Base-by-base conservation (phyloP, 1,140 invertebrate genomes). In the Calliphora vicina region DNA sequence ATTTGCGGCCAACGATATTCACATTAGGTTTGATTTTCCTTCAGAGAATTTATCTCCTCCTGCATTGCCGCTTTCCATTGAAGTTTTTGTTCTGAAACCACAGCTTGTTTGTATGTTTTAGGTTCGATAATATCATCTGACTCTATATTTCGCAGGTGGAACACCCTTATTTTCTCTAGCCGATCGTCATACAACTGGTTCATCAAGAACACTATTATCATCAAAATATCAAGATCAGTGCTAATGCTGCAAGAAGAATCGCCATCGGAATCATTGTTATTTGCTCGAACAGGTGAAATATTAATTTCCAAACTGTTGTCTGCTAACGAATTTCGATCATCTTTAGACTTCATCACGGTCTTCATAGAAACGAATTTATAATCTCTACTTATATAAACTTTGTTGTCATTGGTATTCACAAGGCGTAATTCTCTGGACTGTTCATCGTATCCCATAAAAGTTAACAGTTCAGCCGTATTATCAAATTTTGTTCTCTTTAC, bases 1-100 rank as follows among this genome's bases (percentile, higher is more conserved):
- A 86, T 83, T 83, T 85, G 13, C 29, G 80, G 5, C 82, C 45
- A 50, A 50, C 45, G 13, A 45, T 83, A 85, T 71, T 61, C 3
- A n/a, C 17, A 73, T 82, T 81, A 42, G 5, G 84, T 85, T 29
- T 84, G 26, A 84, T 85, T 74, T 12, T 82, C 43, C 15, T 67
- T 78, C 12, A 84, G 61, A 1, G 82, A 76, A 23, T 78, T 23
- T n/a, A 81, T 42, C 61, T 85, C 84, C 23, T 84, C 85, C 50
- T 83, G 15, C 84, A 85, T 84, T 8, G 85, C 84, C 43, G 23
- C 20, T 23, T 72, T 15, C 80, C 85, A 84, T 82, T 85, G 8
- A 76, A 76, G 67, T 25, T 71, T 50, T 71, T 71, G n/a, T 25
- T 71, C 20, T 10, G 20, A 71, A 5, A 71, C 12, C 0, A 71